A percentile compares a stretch with the other conserved stretches of the same genome.
Evolutionary conservation across 1,140 invertebrate species (phyloP).

Genomic region (Leptinotarsa texana): DNA sequence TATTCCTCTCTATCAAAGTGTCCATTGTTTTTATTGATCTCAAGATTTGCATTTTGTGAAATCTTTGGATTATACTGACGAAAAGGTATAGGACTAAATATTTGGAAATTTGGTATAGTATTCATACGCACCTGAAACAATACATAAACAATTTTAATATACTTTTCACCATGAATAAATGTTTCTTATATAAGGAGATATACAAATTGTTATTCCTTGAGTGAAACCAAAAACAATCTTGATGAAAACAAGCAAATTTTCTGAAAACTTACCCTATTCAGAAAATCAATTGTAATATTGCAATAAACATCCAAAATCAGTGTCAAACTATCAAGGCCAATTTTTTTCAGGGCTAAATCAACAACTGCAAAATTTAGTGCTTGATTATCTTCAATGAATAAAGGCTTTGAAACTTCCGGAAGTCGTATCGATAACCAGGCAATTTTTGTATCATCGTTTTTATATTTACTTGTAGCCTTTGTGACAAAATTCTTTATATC

Average conservation of each 20-base stretch:
- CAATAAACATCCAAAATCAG: conserved; percentile 68
- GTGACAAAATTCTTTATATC: conserved; percentile 67
- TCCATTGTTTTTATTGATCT: conserved; percentile 77
- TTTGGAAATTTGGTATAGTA: conserved; percentile 77
- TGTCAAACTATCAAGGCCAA: conserved; percentile 70
- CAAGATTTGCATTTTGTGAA: conserved; percentile 64
- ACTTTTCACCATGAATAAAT: too few relatives aligned
- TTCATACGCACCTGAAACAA: conserved; percentile 77
- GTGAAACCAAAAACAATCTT: too few relatives aligned
- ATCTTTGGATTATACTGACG: conserved; percentile 72
- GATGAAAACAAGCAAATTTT: too few relatives aligned
- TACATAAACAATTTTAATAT: conserved; percentile 31
- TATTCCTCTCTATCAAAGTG: conserved; percentile 77
- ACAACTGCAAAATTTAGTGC: conserved; percentile 69
- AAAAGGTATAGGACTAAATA: conserved; percentile 83
- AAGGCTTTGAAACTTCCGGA: conserved; percentile 50
- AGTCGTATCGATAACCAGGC: conserved; percentile 72
- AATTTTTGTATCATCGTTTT: conserved; percentile 69
- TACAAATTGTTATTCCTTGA: too few relatives aligned
- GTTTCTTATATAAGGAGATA: too few relatives aligned
- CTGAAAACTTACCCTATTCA: conserved; percentile 71
- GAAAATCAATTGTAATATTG: conserved; percentile 76
- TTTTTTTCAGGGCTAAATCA: conserved; percentile 73
- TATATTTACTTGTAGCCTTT: conserved; percentile 68
- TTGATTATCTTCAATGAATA: conserved; percentile 49